A percentile compares a stretch with the other conserved stretches of the same genome.
These are phyloP conservation scores for Danionella cerebrum DNA, from an alignment of 2,113 vertebrate species.

Conservation along the genomic window DNA sequence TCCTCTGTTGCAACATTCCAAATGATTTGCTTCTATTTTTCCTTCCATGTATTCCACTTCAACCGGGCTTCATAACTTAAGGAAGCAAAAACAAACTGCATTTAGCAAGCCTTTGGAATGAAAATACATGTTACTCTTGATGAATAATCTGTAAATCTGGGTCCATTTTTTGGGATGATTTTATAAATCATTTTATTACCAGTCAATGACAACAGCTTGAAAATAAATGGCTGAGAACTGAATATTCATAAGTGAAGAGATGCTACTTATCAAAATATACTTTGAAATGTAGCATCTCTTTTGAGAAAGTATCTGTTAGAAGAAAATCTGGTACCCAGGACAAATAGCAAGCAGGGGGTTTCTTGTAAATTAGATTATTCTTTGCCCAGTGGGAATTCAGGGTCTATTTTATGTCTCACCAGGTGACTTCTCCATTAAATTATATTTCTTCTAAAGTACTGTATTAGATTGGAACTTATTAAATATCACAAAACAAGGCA, in stretches of 20 bases:
- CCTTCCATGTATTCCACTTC: slow-evolving; percentile 5
- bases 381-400: slow-evolving; percentile 63
- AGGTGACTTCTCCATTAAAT: too few relatives aligned
- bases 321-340: not conserved
- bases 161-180: too few relatives aligned
- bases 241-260: slow-evolving; percentile 8
- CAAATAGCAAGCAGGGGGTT: slow-evolving; percentile 31
- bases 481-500: too few relatives aligned
- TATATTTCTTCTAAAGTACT: too few relatives aligned
- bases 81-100: too few relatives aligned
- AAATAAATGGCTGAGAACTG: not conserved
- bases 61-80: not conserved
- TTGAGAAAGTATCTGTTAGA: not conserved
- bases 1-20: slow-evolving; percentile 52
- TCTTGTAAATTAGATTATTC: slow-evolving; percentile 54
- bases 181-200: not conserved
- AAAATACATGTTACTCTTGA: not conserved
- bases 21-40: slow-evolving; percentile 20
- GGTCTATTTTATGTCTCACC: slow-evolving; percentile 33
- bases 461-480: too few relatives aligned
- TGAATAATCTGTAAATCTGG: too few relatives aligned
- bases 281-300: not conserved
- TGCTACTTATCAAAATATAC: not conserved
- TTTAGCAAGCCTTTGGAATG: too few relatives aligned
- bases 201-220: not conserved